These are phyloP conservation scores for Harpalus rubripes DNA, from an alignment of 2,888 invertebrate species.

Conservation along the genomic window DNA sequence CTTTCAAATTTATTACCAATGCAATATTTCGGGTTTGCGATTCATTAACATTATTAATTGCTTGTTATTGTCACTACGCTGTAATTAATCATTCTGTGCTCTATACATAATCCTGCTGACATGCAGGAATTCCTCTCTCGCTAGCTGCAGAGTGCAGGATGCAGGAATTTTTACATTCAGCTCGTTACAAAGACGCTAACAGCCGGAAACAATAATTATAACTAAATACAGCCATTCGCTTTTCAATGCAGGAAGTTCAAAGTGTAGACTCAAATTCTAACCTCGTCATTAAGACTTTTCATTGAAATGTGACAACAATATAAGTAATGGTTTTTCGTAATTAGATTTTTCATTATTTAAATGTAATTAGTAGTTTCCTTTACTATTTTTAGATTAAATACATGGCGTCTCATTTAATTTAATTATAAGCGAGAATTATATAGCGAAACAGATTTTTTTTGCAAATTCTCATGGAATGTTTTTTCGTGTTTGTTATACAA, in stretches of 20 bases:
- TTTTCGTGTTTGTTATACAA: too few species aligned
- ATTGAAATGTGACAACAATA: constrained; percentile 21
- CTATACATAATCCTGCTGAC: constrained; percentile 36
- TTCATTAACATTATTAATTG: constrained; percentile 38
- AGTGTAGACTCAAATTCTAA: constrained; percentile 9
- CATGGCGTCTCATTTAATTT: neutral
- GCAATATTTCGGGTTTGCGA: neutral
- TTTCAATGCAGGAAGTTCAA: constrained; percentile 48
- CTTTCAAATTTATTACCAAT: neutral
- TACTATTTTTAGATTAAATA: neutral
- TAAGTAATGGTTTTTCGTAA: neutral
- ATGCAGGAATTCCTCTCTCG: constrained; percentile 21
- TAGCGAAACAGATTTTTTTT: too few species aligned
- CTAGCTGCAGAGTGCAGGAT: constrained; percentile 12
- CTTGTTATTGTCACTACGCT: constrained; percentile 11
- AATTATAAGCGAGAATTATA: too few species aligned
- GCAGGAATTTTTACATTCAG: constrained; percentile 21
- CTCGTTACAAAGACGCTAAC: constrained; percentile 34
- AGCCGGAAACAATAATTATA: constrained; percentile 39
- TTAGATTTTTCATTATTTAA: constrained; percentile 1
- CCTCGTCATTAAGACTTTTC: constrained; percentile 7
- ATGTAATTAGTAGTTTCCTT: neutral
- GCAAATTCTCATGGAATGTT: too few species aligned
- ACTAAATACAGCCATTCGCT: constrained; percentile 36
- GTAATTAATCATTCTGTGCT: constrained; percentile 7